These are phyloP conservation scores for Characodon lateralis DNA, from an alignment of 2,797 vertebrate genomes.

Conservation along the genomic window DNA sequence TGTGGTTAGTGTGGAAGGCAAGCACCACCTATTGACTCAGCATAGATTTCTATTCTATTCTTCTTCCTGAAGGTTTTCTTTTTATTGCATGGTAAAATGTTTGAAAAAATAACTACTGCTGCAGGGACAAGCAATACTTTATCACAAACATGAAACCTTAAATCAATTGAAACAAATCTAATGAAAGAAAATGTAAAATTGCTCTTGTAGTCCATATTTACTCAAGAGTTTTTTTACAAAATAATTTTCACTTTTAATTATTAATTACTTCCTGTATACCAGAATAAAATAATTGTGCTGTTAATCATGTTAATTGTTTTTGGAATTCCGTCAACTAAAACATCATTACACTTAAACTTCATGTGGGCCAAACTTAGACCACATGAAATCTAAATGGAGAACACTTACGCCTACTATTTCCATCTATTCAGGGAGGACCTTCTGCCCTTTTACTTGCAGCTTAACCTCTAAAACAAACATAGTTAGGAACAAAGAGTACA, in stretches of 20 bases:
- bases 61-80: background rate
- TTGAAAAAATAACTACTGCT: background rate
- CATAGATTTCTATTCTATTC: background rate
- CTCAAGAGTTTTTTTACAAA: background rate
- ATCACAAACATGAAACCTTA: background rate
- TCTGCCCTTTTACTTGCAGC: slow-evolving; percentile 10
- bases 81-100: background rate
- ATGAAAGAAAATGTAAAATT: too few species aligned
- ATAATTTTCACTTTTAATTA: background rate
- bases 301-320: background rate
- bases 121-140: background rate
- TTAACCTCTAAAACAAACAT: slow-evolving; percentile 32
- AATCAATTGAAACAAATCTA: background rate
- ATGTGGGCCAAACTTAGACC: background rate
- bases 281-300: background rate
- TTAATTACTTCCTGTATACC: too few species aligned
- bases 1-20: background rate
- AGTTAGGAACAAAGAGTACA: slow-evolving; percentile 16
- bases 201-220: too few species aligned
- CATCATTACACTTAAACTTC: background rate
- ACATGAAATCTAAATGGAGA: background rate
- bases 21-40: background rate
- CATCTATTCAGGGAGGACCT: slow-evolving; percentile 5
- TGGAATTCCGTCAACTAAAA: background rate
- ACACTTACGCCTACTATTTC: background rate